Evolutionary conservation across 1,140 invertebrate genomes (phyloP), one percentile per base, ranked within the genome.

Genomic region (Drosophila persimilis): DNA sequence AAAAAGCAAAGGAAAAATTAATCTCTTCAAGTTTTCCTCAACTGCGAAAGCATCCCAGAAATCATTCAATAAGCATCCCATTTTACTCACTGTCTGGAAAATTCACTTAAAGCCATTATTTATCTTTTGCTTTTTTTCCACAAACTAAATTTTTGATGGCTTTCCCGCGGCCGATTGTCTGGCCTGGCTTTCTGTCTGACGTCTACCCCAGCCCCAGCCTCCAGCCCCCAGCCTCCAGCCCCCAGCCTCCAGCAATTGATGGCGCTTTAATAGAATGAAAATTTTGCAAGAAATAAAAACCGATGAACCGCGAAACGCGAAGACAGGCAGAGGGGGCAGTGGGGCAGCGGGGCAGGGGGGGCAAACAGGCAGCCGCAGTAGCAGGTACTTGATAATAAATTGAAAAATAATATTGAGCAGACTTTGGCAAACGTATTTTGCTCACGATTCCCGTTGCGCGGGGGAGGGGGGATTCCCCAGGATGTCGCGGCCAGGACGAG

Each of bases 341-440:
- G 35, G 44, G 47, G 13, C 41, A 48, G 53, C 48, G 35, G 44
- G 29, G 22, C 54, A 59, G 26, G 24, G 24, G 24, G 3, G 4
- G 24, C 24, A 5, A 0, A 3, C 24, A 2, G 17, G 31, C 39
- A 47, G 55, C 26, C 50, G 51, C 51, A 50, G 51, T 57, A 73
- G 70, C 73, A 85, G 81, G 77, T 81, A 86, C 73, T 73, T 57
- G 64, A 77, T 86, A 85, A 85, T 86, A 85, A 85, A 85, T 86
- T 80, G 63, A 75, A 86, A 85, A 85, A 81, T 85, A 86, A 85
- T 85, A 81, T 85, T 69, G 71, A 86, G 81, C 62, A 63, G 75
- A 84, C 65, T 86, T 77, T n/a, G 63, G 31, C 63, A 22, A n/a
- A 50, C 26, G 52, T 66, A 67, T 46, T 26, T n/a, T 57, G 46